Base-by-base conservation (phyloP, 2,797 vertebrate species). In the Lutjanus campechanus region DNA sequence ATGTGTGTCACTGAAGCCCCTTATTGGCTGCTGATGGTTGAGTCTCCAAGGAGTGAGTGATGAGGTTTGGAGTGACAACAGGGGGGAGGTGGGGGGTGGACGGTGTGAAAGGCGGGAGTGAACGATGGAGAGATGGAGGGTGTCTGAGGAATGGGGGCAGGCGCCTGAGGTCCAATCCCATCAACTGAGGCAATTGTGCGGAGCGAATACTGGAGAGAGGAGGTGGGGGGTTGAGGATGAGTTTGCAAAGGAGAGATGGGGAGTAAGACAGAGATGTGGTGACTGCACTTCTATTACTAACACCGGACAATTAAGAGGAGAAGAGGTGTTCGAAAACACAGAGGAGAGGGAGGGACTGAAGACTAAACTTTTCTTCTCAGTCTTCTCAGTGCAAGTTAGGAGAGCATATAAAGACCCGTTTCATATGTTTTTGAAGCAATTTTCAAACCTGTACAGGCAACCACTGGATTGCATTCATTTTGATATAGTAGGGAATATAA, bases 131-230 rank as follows among this genome's bases (percentile, higher is more conserved):
- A 75, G 73, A 81, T 74, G 79, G 84, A 73, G 83, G 86, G 72
- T 82, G 82, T 82, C 85, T 89, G 80, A 84, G 81, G 85, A 89
- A 88, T 75, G 77, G 85, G 87, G 84, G 73, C 83, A 88, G 87
- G 78, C 73, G 85, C 91, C 90, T 74, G 87, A 90, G 90, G 93
- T 93, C 89, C 91, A 92, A 93, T 95, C 91, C 92, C 92, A 94
- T 95, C 91, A 93, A 92, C 87, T 67, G 88, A 92, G 88, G 92
- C 93, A 94, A 94, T 92, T 91, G 92, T 93, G 93, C 89, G 81
- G 76, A 93, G 91, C 90, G 76, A 92, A 92, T 81, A 85, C 88
- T 77, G 85, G 83, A 84, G 81, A 47, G 86, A 76, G 67, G 70
- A 89, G 83, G 86, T 83, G 74, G 77, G 69, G 69, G 83, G 86